phyloP scores from a whole-genome alignment of 2,888 invertebrate genomes.

The Nemotelus pantherinus region DNA sequence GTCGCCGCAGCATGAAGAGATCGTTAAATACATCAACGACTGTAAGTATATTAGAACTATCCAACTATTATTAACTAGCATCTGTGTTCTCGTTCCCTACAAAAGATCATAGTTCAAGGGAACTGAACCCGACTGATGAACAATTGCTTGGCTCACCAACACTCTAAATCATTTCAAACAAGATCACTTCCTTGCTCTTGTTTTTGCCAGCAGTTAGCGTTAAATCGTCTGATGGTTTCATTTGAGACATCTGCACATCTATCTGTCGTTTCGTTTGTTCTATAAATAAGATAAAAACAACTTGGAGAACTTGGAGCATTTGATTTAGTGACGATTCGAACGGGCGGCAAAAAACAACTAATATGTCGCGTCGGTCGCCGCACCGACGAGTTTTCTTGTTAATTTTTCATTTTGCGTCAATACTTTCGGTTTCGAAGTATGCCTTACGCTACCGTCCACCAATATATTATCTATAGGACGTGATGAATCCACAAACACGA shows the following conservation, averaged over 20 bases:
- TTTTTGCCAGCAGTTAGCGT: no score
- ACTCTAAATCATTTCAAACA: background rate
- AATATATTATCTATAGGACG: background rate
- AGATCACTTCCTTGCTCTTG: background rate
- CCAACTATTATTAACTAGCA: background rate
- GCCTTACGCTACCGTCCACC: background rate
- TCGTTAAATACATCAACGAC: slow-evolving; percentile 86
- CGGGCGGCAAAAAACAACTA: no score
- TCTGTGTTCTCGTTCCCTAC: no score
- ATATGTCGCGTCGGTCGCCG: no score
- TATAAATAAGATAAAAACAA: slow-evolving; percentile 30
- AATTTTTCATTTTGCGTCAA: background rate
- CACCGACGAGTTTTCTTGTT: background rate
- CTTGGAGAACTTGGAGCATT: no score
- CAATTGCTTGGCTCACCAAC: no score
- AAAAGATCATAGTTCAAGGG: no score
- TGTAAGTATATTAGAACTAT: slow-evolving; percentile 70
- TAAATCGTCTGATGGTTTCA: no score
- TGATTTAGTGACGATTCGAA: no score
- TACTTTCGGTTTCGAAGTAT: slow-evolving; percentile 1
- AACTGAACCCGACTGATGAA: no score
- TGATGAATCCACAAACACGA: background rate
- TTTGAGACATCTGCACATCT: no score
- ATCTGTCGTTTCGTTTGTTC: background rate
- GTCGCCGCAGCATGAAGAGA: slow-evolving; percentile 85